Evolutionary conservation across 2,888 invertebrate species (phyloP), one percentile per base, ranked within the genome.

Genomic region (Noctua pronuba): DNA sequence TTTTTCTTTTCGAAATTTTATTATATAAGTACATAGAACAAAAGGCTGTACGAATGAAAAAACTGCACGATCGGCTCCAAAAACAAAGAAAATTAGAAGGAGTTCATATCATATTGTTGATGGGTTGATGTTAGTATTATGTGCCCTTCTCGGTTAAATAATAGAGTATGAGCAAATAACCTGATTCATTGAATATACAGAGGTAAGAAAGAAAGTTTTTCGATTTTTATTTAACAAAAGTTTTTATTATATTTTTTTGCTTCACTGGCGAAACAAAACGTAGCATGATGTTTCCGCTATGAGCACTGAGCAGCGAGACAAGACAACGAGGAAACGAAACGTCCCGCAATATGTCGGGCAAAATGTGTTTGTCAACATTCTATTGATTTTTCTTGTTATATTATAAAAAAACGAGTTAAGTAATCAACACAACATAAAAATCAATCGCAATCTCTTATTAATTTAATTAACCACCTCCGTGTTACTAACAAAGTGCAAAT

Each of bases 281-380:
- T 44, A 68, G 24, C 16, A n/a, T 52, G 35, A 44, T 31, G 41
- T 58, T 69, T 60, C 44, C 44, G 46, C 38, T 21, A 49, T n/a
- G 52, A 66, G 52, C n/a, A 65, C 41, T n/a, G 52, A 66, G 52
- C n/a, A 65, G 49, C 18, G 31, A 66, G 58, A 58, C 62, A 73
- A 52, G 46, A 78, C 52, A 75, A 75, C 71, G 66, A 66, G 67
- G 46, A 81, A 89, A 90, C 84, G 86, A 84, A 91, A 91, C 86
- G 89, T 85, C 55, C 83, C 35, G 77, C 88, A 93, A 93, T 89
- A 93, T 93, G 94, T 93, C 92, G 89, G 91, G 80, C 82, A 86
- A 88, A 81, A 80, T 90, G 88, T 96, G 95, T 96, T 96, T 96
- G 95, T 96, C 95, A 95, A 95, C 95, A 95, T 90, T 89, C 88